A percentile compares a stretch with the other conserved stretches of the same genome.
Conservation (phyloP, 1,140 invertebrate species). For the Drosophila leontia region DNA sequence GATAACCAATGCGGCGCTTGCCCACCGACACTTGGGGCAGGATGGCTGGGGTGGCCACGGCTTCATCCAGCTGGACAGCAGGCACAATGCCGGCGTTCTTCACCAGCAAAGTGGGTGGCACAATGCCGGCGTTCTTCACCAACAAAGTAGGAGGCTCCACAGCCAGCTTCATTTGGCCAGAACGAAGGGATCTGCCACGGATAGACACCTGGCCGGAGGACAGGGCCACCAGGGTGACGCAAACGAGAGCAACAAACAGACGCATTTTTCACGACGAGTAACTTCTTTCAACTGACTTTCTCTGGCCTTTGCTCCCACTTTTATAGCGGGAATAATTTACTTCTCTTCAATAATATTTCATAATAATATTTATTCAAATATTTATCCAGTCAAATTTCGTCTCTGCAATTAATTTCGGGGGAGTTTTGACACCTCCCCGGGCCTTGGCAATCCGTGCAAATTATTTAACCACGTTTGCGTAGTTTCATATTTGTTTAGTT, state of each 20-base stretch:
- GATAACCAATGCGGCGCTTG: slow-evolving; percentile 9
- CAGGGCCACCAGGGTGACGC: slow-evolving; percentile 32
- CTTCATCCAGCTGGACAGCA: slow-evolving; percentile 12
- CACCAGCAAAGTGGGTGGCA: slow-evolving; percentile 23
- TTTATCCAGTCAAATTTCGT: slow-evolving; percentile 38
- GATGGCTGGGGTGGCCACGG: background rate
- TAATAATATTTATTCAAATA: slow-evolving; percentile 29
- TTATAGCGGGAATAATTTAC: slow-evolving; percentile 31
- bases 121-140: slow-evolving; percentile 11
- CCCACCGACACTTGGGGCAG: slow-evolving; percentile 8
- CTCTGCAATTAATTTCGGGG: slow-evolving; percentile 31
- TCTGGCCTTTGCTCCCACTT: slow-evolving; percentile 1
- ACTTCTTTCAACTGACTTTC: slow-evolving; percentile 40
- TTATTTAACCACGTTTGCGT: slow-evolving; percentile 38
- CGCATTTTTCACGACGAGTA: slow-evolving; percentile 43
- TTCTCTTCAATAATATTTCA: slow-evolving; percentile 1
- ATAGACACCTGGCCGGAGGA: slow-evolving; percentile 40
- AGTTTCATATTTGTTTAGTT: slow-evolving; percentile 42
- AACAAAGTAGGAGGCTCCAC: slow-evolving; percentile 22
- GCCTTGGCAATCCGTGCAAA: slow-evolving; percentile 52
- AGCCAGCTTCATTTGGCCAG: slow-evolving; percentile 17
- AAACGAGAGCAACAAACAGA: slow-evolving; percentile 46
- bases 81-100: slow-evolving; percentile 27
- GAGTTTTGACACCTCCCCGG: slow-evolving; percentile 14
- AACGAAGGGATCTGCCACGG: slow-evolving; percentile 22